A percentile compares a stretch with the other conserved stretches of the same genome.
These are phyloP conservation scores for Helostoma temminkii DNA, from an alignment of 2,797 vertebrate genomes.

Conservation along the genomic window DNA sequence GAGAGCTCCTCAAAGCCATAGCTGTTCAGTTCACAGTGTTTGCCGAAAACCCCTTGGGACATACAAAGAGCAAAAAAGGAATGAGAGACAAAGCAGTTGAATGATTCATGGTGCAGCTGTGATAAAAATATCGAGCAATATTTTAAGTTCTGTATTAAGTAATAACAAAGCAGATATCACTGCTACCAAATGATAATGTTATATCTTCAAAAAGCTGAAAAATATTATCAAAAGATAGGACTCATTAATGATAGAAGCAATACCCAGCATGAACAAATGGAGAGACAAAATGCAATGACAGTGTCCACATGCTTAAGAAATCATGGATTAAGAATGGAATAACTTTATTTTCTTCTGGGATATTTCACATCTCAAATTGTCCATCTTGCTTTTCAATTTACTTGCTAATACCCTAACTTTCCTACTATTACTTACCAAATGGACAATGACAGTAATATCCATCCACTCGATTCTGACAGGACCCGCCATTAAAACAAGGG, in stretches of 20 bases:
- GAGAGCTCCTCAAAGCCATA: conserved; percentile 98
- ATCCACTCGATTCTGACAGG: conserved; percentile 96
- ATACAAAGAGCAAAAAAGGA: conserved; percentile 43
- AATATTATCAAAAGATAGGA: too few relatives aligned
- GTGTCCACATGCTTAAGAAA: conserved; percentile 48
- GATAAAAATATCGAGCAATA: conserved; percentile 51
- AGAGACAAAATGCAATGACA: conserved; percentile 56
- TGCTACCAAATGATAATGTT: conserved; percentile 11
- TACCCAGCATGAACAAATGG: conserved; percentile 49
- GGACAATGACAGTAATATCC: conserved; percentile 97
- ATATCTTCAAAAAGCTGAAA: conserved; percentile 11
- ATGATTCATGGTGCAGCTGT: conserved; percentile 50
- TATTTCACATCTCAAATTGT: conserved; percentile 31
- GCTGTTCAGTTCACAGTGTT: conserved; percentile 97
- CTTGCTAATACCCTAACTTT: conserved; percentile 42
- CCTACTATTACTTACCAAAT: conserved; percentile 91
- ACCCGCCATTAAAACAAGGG: conserved; percentile 98
- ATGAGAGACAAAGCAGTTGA: conserved; percentile 53
- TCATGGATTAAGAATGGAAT: conserved; percentile 20
- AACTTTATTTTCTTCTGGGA: conserved; percentile 37
- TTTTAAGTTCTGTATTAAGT: conserved; percentile 7
- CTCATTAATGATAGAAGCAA: conserved; percentile 18
- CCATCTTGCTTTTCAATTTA: conserved; percentile 52
- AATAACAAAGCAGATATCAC: conserved; percentile 14
- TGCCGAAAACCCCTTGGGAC: conserved; percentile 95